Base-by-base conservation (phyloP, 2,113 vertebrate species). In the Trachemys scripta region DNA sequence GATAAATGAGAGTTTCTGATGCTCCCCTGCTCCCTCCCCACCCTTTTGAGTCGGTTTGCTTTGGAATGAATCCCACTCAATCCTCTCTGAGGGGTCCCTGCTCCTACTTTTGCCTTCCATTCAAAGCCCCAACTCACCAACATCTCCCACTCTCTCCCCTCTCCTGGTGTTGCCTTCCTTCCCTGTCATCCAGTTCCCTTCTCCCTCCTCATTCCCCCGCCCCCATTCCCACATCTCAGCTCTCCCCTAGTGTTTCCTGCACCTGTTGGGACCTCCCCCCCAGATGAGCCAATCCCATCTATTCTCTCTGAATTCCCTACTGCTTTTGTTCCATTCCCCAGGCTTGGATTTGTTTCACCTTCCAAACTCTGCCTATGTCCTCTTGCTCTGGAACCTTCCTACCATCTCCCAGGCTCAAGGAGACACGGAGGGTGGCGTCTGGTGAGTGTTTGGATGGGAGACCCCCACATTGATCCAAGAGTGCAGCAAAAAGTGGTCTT, bases 41-140 rank as follows among this genome's bases (percentile, higher is more conserved):
- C 1, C 8, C 5, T 0, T 6, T 11, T 11, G 51, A 38, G 27
- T 6, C 57, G n/a, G 22, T 14, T 8, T 79, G 42, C 27, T 49
- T 47, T 79, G 13, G 10, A 78, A 16, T 88, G 62, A 81, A 87
- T 69, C 62, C 16, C 3, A 2, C 16, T 8, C 53, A 72, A 82
- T 62, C 53, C 31, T 4, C 38, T 84, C 81, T 19, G 7, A 4
- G 3, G 49, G 92, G 7, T 35, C 53, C 53, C 72, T 24, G 76
- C 16, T 80, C 8, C 0, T 1, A 1, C 35, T 6, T 9, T 10
- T n/a, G 83, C 2, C 17, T 65, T 80, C 57, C 24, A 22, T 24
- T 42, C 72, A 76, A 72, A 76, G 27, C 50, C 4, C 2, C 88
- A 75, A 94, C 2, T 92, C 75, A 85, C 11, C 42, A 84, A 6